These are phyloP conservation scores for Eristalinus sepulchralis DNA, from an alignment of 2,888 invertebrate genomes.

Conservation along the genomic window DNA sequence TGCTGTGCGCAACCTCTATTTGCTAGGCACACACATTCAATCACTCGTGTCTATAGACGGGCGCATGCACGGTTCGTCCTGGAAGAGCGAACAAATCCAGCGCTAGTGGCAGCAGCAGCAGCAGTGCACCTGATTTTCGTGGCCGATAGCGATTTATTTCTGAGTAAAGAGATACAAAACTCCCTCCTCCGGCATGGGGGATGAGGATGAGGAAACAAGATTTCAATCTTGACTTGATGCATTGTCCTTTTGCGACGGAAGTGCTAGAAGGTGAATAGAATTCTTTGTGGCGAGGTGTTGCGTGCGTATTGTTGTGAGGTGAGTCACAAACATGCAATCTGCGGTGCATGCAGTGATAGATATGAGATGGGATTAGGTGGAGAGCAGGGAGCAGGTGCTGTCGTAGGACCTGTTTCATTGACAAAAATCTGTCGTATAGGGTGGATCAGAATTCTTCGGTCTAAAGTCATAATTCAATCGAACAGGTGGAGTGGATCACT, in stretches of 20 bases:
- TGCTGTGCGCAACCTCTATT: constrained; percentile 65
- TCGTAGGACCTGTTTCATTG: neutral
- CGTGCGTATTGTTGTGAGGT: constrained; percentile 1
- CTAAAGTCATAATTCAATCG: neutral
- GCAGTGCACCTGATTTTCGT: constrained; percentile 69
- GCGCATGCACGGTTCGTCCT: constrained; percentile 1
- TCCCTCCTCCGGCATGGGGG: neutral
- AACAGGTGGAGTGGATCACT: neutral
- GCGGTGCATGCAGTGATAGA: neutral
- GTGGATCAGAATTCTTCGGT: neutral
- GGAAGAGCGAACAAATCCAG: constrained; percentile 5
- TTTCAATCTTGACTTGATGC: constrained; percentile 60
- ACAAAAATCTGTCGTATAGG: neutral
- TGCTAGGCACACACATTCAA: constrained; percentile 50
- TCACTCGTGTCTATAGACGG: neutral
- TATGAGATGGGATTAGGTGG: neutral
- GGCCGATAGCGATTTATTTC: constrained; percentile 68
- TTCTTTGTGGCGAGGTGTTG: constrained; percentile 23
- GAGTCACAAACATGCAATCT: neutral
- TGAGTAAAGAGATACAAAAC: constrained; percentile 33
- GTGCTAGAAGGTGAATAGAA: constrained; percentile 47
- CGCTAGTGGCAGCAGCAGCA: constrained; percentile 1
- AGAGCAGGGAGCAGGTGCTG: neutral
- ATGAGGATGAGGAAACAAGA: constrained; percentile 61
- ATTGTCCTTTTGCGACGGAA: constrained; percentile 64